Evolutionary conservation across 2,797 vertebrate genomes (phyloP).

Genomic region (Tiaroga cobitis): DNA sequence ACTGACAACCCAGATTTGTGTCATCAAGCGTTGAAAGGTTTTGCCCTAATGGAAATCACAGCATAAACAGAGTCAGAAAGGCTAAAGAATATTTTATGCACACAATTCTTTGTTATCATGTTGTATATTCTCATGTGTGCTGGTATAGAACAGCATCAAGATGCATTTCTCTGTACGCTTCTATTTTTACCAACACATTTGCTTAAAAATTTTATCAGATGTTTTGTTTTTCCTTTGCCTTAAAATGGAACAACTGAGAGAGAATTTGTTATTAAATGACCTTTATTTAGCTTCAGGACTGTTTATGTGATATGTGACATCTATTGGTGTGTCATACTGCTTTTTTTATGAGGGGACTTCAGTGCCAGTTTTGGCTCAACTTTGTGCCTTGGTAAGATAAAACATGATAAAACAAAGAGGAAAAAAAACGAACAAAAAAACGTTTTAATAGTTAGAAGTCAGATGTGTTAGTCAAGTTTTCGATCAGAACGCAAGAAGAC

Average conservation of each 20-base stretch:
- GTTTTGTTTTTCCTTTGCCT: not conserved
- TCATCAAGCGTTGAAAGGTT: slow-evolving; percentile 23
- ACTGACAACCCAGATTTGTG: slow-evolving; percentile 3
- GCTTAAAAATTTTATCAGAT: slow-evolving; percentile 19
- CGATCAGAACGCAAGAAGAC: not conserved
- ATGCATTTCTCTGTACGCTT: slow-evolving; percentile 2
- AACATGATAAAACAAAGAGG: not conserved
- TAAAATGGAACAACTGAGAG: not conserved
- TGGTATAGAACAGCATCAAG: not conserved
- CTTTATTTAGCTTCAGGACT: slow-evolving; percentile 12
- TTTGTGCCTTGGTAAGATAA: not conserved
- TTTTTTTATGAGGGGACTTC: not conserved
- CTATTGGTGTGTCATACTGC: not conserved
- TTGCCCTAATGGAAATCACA: slow-evolving; percentile 31
- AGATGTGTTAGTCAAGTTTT: not conserved
- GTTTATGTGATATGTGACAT: not conserved
- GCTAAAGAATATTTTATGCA: slow-evolving; percentile 18
- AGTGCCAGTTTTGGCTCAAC: not conserved
- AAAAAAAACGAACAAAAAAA: not conserved
- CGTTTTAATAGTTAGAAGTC: not conserved
- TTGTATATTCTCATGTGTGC: not conserved
- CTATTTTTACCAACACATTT: slow-evolving; percentile 30
- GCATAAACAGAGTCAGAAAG: slow-evolving; percentile 24
- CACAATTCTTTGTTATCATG: not conserved
- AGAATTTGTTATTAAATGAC: not conserved